Conservation (phyloP, 1,140 invertebrate genomes). For the Pachypeltis micranthus region DNA sequence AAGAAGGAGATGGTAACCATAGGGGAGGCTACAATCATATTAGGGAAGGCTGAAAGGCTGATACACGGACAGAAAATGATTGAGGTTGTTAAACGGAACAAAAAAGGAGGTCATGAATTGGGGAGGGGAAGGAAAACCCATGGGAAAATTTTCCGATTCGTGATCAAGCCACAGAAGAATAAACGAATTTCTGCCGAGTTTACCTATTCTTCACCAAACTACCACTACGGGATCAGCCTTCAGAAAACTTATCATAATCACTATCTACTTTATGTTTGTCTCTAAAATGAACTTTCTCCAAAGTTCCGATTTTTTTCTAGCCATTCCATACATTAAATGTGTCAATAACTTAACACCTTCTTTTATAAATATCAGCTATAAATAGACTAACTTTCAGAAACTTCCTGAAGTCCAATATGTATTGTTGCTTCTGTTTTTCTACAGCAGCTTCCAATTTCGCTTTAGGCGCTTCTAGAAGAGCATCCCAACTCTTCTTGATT, state of each 20-base stretch:
- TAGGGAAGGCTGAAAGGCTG: too few species aligned
- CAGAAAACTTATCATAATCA: background rate
- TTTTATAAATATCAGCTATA: background rate
- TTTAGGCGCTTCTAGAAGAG: conserved; percentile 8
- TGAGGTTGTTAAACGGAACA: too few species aligned
- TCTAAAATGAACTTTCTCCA: background rate
- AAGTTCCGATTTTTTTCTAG: background rate
- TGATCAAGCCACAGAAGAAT: too few species aligned
- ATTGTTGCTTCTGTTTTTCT: conserved; percentile 18
- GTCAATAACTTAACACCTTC: background rate
- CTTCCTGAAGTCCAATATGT: conserved; percentile 15
- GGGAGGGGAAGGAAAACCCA: too few species aligned
- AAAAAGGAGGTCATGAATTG: too few species aligned
- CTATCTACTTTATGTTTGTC: too few species aligned
- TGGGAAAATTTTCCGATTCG: too few species aligned
- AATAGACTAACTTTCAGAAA: conserved; percentile 20
- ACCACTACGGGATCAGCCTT: background rate
- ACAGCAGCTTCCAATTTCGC: conserved; percentile 16
- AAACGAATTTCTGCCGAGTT: too few species aligned
- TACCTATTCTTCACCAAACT: too few species aligned
- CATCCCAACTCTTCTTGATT: conserved; percentile 18
- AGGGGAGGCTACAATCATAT: too few species aligned
- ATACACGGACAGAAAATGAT: too few species aligned
- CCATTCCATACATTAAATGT: background rate
- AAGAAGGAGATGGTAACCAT: too few species aligned